Conservation (phyloP, 2,797 vertebrate genomes). For the Microctenopoma lineatum region DNA sequence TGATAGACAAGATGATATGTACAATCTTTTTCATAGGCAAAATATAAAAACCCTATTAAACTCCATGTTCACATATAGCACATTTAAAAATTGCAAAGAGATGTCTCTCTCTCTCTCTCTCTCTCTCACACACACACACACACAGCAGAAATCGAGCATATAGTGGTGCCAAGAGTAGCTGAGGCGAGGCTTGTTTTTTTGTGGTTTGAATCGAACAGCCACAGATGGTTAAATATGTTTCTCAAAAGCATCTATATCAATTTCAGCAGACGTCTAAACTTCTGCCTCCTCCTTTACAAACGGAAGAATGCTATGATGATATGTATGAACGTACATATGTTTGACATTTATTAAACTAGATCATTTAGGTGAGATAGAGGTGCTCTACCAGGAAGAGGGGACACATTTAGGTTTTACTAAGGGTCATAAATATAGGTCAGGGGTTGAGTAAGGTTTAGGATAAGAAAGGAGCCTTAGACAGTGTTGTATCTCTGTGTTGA, state of each 20-base stretch:
- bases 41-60: neutral
- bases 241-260: no score
- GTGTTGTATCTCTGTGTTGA: neutral
- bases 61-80: neutral
- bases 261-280: no score
- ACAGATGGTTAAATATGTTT: neutral
- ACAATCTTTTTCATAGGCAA: neutral
- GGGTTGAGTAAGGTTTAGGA: constrained; percentile 28
- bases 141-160: constrained; percentile 14
- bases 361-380: no score
- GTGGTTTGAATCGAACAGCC: constrained; percentile 25
- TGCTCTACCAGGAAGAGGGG: constrained; percentile 10
- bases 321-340: no score
- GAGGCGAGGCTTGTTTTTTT: constrained; percentile 19
- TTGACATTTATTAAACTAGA: no score
- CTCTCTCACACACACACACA: neutral
- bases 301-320: no score
- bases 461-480: constrained; percentile 3
- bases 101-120: neutral
- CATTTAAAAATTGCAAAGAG: neutral
- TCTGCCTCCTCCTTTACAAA: no score
- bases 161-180: constrained; percentile 19
- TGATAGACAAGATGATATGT: neutral
- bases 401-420: constrained; percentile 20
- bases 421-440: constrained; percentile 19